Evolutionary conservation across 2,113 vertebrate genomes (phyloP), one percentile per base, ranked within the genome.

Genomic region (Tenebrosternarchus preto): DNA sequence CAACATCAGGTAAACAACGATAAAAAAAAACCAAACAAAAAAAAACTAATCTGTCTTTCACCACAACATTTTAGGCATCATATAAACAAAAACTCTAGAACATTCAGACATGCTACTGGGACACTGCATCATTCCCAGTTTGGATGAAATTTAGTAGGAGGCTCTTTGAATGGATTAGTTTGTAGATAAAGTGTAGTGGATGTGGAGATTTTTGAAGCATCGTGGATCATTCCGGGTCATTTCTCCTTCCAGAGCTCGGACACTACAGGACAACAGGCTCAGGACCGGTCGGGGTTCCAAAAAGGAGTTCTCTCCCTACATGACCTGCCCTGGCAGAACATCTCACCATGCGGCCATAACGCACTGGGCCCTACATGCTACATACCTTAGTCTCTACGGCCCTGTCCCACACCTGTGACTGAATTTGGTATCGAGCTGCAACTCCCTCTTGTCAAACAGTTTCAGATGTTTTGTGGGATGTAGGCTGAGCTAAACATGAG

Each of bases 201-300:
- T 60, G 22, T n/a, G 27, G 36, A 36, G 80, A 83, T 78, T 78
- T 83, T 80, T n/a, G 25, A 57, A 31, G 80, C 69, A 61, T 70
- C 50, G 67, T 31, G 55, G 55, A 73, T 72, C 73, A 71, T 22
- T 0, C 7, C 22, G 19, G 73, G 73, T 73, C 68, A 64, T 77
- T 64, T 80, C 68, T 80, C 72, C 76, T 73, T 31, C 27, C 55
- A 31, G 70, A 56, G 27, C 27, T 17, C 76, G 79, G 53, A 73
- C 25, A 36, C n/a, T 73, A 77, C 46, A 53, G 68, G 63, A 82
- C 60, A 73, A 77, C 70, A 55, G 73, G 68, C 6, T 29, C 46
- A 61, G 43, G 43, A 50, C 43, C 15, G 43, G 43, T n/a, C n/a
- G n/a, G n/a, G n/a, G n/a, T n/a, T n/a, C n/a, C n/a, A n/a, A n/a